These are phyloP conservation scores for Ailurus styani DNA, from an alignment of 2,113 vertebrate species.

Conservation along the genomic window DNA sequence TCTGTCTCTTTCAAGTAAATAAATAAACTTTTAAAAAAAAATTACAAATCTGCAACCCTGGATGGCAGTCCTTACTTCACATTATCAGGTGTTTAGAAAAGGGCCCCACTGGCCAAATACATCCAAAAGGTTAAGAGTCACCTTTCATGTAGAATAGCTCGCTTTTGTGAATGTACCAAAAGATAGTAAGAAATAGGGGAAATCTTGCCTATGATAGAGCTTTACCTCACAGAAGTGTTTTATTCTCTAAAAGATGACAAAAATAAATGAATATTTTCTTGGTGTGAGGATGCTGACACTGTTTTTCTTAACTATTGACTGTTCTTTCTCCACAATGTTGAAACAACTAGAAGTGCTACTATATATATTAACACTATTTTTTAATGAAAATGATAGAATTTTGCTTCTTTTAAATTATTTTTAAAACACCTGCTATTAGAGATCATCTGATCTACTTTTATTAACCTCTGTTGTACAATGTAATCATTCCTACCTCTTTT, in stretches of 20 bases:
- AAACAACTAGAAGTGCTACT: neutral
- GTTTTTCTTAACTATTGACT: neutral
- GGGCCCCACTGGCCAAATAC: neutral
- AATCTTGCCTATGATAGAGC: neutral
- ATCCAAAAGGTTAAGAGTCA: neutral
- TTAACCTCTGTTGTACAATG: neutral
- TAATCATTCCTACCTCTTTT: neutral
- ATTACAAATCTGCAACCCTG: neutral
- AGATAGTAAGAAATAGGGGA: neutral
- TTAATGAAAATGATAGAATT: neutral
- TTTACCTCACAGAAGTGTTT: neutral
- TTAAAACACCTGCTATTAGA: neutral
- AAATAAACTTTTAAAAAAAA: neutral
- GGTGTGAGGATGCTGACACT: neutral
- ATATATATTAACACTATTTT: neutral
- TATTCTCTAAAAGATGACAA: neutral
- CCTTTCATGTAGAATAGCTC: neutral
- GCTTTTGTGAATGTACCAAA: neutral
- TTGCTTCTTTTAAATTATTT: neutral
- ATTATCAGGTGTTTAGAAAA: neutral
- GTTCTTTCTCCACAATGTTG: neutral
- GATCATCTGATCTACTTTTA: neutral
- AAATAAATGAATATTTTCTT: neutral
- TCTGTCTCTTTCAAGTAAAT: neutral
- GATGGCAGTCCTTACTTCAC: neutral